Conservation (phyloP, 2,888 invertebrate species). For the Ametastegia equiseti region DNA sequence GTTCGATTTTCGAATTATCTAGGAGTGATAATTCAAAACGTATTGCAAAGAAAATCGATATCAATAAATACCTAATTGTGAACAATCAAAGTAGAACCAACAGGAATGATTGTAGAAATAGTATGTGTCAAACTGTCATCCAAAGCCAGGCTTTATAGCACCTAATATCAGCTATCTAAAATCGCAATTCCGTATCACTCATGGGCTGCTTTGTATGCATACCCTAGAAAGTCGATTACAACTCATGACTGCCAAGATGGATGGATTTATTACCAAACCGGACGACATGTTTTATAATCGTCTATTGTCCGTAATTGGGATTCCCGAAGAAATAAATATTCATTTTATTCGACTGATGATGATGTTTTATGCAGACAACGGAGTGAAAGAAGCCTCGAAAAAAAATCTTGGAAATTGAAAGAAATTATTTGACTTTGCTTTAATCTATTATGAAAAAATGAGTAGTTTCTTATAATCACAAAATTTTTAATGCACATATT, state of each 20-base stretch:
- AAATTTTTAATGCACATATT: no score
- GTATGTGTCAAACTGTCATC: background rate
- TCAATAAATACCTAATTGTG: background rate
- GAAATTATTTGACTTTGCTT: no score
- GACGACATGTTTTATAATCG: background rate
- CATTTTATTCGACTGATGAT: background rate
- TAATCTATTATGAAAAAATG: no score
- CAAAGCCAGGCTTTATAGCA: background rate
- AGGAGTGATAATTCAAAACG: background rate
- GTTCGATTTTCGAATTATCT: background rate
- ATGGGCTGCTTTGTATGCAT: background rate
- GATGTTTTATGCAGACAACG: no score
- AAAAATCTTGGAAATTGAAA: no score
- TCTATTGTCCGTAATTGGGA: background rate
- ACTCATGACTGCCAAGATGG: conserved; percentile 17
- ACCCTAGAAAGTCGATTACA: conserved; percentile 21
- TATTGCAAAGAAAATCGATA: background rate
- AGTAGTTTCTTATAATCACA: no score
- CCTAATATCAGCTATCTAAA: background rate
- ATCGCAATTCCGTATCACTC: conserved; percentile 20
- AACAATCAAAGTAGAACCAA: conserved; percentile 9
- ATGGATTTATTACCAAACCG: background rate
- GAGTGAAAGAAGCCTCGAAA: no score
- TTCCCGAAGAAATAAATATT: background rate
- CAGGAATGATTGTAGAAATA: conserved; percentile 4